These are phyloP conservation scores for Thymallus thymallus DNA, from an alignment of 2,113 vertebrate species.

Conservation along the genomic window DNA sequence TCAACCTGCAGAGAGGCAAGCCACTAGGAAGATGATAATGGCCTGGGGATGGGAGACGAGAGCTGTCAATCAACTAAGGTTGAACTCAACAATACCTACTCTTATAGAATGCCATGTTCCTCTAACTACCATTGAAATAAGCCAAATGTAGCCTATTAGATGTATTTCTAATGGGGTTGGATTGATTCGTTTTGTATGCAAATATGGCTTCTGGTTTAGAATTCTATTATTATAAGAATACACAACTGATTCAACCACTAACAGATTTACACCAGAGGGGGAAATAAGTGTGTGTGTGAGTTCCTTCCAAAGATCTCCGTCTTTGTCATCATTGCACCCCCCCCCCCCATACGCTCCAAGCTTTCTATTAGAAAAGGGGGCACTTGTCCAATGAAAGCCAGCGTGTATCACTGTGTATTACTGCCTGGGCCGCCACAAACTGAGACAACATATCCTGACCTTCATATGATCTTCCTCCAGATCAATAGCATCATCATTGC, in stretches of 20 bases:
- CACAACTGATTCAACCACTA: too few species aligned
- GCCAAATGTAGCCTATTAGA: too few species aligned
- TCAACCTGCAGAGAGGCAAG: slow-evolving; percentile 34
- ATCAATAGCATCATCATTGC: slow-evolving; percentile 71
- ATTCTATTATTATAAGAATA: too few species aligned
- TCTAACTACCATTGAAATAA: not conserved
- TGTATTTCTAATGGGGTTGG: too few species aligned
- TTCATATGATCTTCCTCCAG: slow-evolving; percentile 68
- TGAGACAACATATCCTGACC: slow-evolving; percentile 65
- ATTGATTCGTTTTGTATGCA: too few species aligned
- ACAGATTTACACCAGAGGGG: too few species aligned
- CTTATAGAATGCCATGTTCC: not conserved
- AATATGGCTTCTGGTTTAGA: too few species aligned
- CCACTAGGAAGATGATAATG: slow-evolving; percentile 59
- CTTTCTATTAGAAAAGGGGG: not conserved
- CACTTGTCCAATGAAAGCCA: slow-evolving; percentile 24
- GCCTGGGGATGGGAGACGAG: slow-evolving; percentile 41
- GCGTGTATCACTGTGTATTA: slow-evolving; percentile 38
- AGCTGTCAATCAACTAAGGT: slow-evolving; percentile 51
- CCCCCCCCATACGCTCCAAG: not conserved
- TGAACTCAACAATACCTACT: slow-evolving; percentile 25
- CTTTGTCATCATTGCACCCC: not conserved
- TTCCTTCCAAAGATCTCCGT: too few species aligned
- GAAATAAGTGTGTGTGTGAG: too few species aligned
- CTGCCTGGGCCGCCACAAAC: slow-evolving; percentile 39